A percentile compares a stretch with the other conserved stretches of the same genome.
phyloP scores from a whole-genome alignment of 2,113 vertebrate species.

The Cygnus buccinator region DNA sequence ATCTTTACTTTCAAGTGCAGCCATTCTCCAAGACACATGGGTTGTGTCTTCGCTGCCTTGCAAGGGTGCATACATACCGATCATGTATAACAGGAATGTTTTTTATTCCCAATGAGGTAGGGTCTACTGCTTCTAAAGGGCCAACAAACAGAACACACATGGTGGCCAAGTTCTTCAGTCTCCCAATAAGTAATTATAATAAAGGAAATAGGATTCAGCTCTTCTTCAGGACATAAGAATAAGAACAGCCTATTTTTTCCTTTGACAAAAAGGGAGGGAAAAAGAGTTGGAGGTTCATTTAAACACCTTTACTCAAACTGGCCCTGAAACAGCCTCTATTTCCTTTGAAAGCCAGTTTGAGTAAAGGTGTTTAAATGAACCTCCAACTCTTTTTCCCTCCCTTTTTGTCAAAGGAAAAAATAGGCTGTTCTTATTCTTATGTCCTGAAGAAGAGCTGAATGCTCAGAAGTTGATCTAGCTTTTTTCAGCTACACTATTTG shows the following conservation, averaged over 20 bases:
- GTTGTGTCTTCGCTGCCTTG: neutral
- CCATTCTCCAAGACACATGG: neutral
- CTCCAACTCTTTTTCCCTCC: neutral
- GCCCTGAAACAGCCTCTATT: too few relatives aligned
- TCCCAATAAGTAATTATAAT: neutral
- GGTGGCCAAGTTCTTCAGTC: neutral
- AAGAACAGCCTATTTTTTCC: too few relatives aligned
- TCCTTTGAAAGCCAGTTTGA: neutral
- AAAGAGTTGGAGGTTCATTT: too few relatives aligned
- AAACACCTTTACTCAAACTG: too few relatives aligned
- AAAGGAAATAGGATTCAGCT: neutral
- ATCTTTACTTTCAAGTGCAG: neutral
- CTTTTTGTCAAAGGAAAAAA: neutral
- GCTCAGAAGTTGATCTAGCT: neutral
- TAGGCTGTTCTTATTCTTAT: neutral
- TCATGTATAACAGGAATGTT: fast-evolving
- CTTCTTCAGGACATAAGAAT: too few relatives aligned
- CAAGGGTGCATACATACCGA: neutral
- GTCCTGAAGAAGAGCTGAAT: neutral
- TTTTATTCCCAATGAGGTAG: neutral
- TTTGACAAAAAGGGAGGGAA: too few relatives aligned
- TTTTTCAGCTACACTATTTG: neutral
- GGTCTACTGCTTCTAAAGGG: neutral
- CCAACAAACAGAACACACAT: fast-evolving
- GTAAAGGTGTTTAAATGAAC: neutral